These are phyloP conservation scores for Ornithoptera priamus DNA, from an alignment of 2,888 invertebrate genomes.

Conservation along the genomic window DNA sequence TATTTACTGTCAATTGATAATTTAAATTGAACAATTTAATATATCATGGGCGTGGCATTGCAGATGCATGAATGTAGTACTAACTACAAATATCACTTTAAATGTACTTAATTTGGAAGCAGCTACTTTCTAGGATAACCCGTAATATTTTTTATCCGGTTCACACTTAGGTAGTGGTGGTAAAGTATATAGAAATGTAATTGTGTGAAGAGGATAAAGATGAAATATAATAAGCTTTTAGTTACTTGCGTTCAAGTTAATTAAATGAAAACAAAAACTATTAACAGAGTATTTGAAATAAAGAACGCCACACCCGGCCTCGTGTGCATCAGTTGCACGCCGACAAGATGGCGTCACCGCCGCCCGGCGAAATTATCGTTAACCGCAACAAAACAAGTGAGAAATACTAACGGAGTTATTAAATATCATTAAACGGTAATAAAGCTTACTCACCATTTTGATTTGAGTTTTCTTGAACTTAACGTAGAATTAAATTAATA, in stretches of 20 bases:
- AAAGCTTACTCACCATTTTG: constrained; percentile 72
- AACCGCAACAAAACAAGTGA: not conserved
- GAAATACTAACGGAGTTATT: not conserved
- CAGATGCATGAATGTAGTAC: not conserved
- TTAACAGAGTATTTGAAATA: constrained; percentile 33
- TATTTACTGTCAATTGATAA: not conserved
- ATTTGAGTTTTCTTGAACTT: constrained; percentile 71
- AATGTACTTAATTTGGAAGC: too few species aligned
- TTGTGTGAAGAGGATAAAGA: not conserved
- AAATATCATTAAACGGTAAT: constrained; percentile 11
- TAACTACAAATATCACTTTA: too few species aligned
- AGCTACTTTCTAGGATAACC: too few species aligned
- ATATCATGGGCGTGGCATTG: constrained; percentile 24
- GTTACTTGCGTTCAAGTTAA: not conserved
- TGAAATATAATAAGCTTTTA: not conserved
- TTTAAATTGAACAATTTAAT: not conserved
- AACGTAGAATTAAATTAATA: constrained; percentile 72
- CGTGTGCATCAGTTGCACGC: constrained; percentile 40
- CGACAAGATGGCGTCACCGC: constrained; percentile 68
- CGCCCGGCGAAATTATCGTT: constrained; percentile 46
- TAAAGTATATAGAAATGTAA: not conserved
- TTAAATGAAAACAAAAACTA: not conserved
- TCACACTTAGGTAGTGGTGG: too few species aligned
- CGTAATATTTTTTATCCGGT: too few species aligned
- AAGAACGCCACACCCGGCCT: constrained; percentile 36